Conservation (phyloP, 2,888 invertebrate genomes). For the Aleiodes testaceus region DNA sequence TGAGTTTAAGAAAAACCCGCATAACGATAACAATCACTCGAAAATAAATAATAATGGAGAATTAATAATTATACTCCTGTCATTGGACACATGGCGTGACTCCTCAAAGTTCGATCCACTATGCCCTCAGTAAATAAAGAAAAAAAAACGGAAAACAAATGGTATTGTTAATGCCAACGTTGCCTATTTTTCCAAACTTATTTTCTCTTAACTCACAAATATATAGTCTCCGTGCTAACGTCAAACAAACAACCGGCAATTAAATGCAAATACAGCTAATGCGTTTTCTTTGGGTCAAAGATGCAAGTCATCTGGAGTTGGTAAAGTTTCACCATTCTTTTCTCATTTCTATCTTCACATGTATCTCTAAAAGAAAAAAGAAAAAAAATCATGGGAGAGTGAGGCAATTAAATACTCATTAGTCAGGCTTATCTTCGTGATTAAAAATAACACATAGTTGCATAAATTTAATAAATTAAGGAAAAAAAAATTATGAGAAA, state of each 20-base stretch:
- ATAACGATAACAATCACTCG: slow-evolving; percentile 10
- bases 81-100: slow-evolving; percentile 32
- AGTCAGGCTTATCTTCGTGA: slow-evolving; percentile 46
- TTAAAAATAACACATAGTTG: slow-evolving; percentile 1
- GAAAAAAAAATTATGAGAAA: background rate
- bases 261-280: slow-evolving; percentile 72
- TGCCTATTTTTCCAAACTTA: background rate
- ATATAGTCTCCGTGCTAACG: slow-evolving; percentile 49
- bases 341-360: slow-evolving; percentile 19
- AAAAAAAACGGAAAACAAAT: background rate
- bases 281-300: slow-evolving; percentile 65
- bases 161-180: background rate
- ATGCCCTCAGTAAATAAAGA: slow-evolving; percentile 5
- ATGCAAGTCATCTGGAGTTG: slow-evolving; percentile 68
- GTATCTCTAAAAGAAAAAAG: slow-evolving; percentile 21
- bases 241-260: slow-evolving; percentile 72
- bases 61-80: background rate
- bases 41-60: background rate
- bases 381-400: slow-evolving; percentile 7
- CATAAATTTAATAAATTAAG: too few relatives aligned
- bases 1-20: too few relatives aligned
- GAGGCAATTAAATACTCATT: slow-evolving; percentile 22
- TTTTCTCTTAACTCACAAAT: slow-evolving; percentile 24
- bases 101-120: background rate
- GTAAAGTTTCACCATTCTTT: slow-evolving; percentile 55